Percentiles rank a stretch among this genome's conserved stretches.
Evolutionary conservation across 1,140 invertebrate genomes (phyloP).

Genomic region (Drosophila jambulina): DNA sequence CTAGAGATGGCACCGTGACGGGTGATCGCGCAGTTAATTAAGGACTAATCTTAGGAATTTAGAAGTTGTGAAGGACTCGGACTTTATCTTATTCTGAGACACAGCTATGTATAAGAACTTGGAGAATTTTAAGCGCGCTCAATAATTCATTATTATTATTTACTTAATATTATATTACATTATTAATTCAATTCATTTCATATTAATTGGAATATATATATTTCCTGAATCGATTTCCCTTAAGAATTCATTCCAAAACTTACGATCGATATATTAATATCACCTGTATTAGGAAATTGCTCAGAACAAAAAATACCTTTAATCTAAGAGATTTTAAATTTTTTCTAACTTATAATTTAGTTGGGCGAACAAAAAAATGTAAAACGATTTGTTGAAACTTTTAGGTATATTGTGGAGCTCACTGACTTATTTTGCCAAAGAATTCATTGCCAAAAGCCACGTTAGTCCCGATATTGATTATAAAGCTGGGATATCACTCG

Average conservation of each 20-base stretch:
- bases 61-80: neutral
- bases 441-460: neutral
- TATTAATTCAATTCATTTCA: neutral
- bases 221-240: too few relatives aligned
- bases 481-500: neutral
- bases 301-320: too few relatives aligned
- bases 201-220: too few relatives aligned
- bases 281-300: too few relatives aligned
- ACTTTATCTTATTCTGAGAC: too few relatives aligned
- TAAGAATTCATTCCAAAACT: too few relatives aligned
- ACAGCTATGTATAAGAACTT: neutral
- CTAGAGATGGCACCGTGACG: slow-evolving; percentile 42
- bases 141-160: too few relatives aligned
- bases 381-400: neutral
- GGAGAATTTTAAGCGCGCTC: neutral
- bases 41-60: neutral
- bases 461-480: neutral
- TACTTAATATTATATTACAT: too few relatives aligned
- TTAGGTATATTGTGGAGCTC: neutral
- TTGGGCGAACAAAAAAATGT: neutral
- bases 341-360: neutral
- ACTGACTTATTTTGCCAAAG: neutral
- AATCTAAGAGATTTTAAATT: neutral
- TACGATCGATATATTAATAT: too few relatives aligned
- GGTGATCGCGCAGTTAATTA: slow-evolving; percentile 20